Evolutionary conservation across 37 sponge, comb jelly and placozoan species (phyloP), one percentile per base, ranked within the genome.

Genomic region (Haliclona indistincta): DNA sequence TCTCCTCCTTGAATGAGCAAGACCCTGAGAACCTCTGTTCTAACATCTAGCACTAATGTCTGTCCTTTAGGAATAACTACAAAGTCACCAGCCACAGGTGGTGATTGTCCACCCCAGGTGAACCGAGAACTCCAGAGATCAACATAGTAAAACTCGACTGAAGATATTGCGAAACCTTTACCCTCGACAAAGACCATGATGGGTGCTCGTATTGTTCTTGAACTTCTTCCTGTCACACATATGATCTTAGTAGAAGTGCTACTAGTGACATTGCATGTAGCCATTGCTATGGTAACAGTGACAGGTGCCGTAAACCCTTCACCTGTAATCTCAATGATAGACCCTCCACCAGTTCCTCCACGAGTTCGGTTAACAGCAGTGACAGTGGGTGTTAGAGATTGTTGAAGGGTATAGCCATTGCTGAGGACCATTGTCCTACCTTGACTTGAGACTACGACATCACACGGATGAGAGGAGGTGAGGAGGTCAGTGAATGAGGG

Each of bases 281-380:
- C 53, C 0, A 73, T 81, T 42, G 79, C 98, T 52, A 97, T 91
- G 4, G 83, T 77, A 10, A 94, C 96, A 68, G 15, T 79, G 13
- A 70, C 84, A 56, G 43, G 45, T 1, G 33, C 70, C 29, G 45
- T 66, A 63, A 96, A 86, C 4, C 90, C 90, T 15, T 33, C 64
- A 4, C 97, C 97, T 0, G 45, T 54, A 25, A 96, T 86, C 8
- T 71, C 34, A 0, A 96, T 28, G 39, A 43, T 51, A 13, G 91
- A 73, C 26, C 97, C 97, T 25, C 97, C 97, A 38, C 80, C 93
- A 17, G 99, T 89, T 6, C 99, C 99, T 17, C 96, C 99, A n/a
- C 93, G 56, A 17, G 65, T 76, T 3, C 86, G 91, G 38, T 76
- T 67, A 42, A 95, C 78, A 38, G n/a, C 25, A 28, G 43, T 44